Evolutionary conservation across 2,113 vertebrate species (phyloP).

Genomic region (Asarcornis scutulata): DNA sequence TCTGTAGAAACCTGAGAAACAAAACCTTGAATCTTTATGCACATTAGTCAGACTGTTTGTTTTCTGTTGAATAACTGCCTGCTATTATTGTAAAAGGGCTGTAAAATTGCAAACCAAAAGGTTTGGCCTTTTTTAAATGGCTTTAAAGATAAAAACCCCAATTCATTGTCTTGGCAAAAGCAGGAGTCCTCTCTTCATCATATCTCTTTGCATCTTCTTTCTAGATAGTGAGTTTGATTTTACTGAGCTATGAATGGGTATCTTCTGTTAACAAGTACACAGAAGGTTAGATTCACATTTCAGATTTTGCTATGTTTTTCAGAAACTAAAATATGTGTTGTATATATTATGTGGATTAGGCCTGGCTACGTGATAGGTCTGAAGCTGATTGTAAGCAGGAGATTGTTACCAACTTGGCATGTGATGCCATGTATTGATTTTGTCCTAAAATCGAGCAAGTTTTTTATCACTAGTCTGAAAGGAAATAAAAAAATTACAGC

Average conservation of each 20-base stretch:
- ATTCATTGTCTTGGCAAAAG: neutral
- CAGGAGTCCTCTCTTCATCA: neutral
- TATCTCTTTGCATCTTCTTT: fast-evolving
- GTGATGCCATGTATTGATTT: neutral
- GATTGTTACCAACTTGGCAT: neutral
- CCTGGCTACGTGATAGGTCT: neutral
- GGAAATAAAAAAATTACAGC: neutral
- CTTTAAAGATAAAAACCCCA: neutral
- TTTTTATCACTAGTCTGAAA: neutral
- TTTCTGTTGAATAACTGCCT: neutral
- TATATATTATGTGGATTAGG: neutral
- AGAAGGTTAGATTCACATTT: neutral
- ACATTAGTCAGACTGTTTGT: neutral
- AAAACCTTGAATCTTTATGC: neutral
- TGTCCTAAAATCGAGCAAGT: neutral
- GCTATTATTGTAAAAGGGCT: neutral
- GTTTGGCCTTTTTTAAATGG: neutral
- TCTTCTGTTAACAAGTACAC: neutral
- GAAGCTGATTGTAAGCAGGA: neutral
- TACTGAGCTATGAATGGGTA: neutral
- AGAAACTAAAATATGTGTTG: neutral
- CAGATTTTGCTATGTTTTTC: fast-evolving
- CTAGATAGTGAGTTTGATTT: neutral
- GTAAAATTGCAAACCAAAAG: neutral
- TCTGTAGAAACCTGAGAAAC: neutral